Conservation (phyloP, 2,797 vertebrate genomes). For the Kryptopterus vitreolus region DNA sequence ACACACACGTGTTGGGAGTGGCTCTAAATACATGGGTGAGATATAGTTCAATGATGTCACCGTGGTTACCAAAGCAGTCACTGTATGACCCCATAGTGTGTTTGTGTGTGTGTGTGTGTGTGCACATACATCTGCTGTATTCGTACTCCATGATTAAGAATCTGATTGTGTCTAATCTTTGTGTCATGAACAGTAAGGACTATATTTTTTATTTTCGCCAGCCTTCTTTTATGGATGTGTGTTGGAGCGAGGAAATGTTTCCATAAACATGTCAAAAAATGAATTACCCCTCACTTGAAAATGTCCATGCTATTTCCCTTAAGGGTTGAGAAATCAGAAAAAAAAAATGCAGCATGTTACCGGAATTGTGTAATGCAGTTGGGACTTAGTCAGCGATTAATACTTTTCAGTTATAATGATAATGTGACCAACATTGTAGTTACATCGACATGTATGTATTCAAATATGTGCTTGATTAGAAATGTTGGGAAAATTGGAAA, state of each 20-base stretch:
- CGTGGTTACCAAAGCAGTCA: constrained; percentile 13
- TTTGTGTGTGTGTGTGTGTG: constrained; percentile 16
- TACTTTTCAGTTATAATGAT: neutral
- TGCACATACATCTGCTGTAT: neutral
- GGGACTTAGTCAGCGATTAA: neutral
- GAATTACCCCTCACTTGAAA: neutral
- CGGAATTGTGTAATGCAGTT: neutral
- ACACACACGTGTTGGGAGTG: neutral
- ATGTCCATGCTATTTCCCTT: constrained; percentile 11
- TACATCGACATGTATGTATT: too few species aligned
- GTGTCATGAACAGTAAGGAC: neutral
- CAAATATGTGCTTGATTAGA: too few species aligned
- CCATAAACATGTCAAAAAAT: constrained; percentile 1
- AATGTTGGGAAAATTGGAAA: too few species aligned
- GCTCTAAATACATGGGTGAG: constrained; percentile 19
- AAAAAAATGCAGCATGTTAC: neutral
- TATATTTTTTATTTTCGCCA: constrained; percentile 22
- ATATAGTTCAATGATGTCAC: constrained; percentile 10
- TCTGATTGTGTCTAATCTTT: neutral
- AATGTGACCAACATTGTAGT: too few species aligned
- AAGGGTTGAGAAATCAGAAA: neutral
- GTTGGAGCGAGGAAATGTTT: neutral
- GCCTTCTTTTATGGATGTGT: neutral
- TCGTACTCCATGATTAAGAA: neutral
- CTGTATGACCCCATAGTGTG: neutral